A percentile compares a stretch with the other conserved stretches of the same genome.
Conservation (phyloP, 1,140 invertebrate species). For the Belonocnema kinseyi region DNA sequence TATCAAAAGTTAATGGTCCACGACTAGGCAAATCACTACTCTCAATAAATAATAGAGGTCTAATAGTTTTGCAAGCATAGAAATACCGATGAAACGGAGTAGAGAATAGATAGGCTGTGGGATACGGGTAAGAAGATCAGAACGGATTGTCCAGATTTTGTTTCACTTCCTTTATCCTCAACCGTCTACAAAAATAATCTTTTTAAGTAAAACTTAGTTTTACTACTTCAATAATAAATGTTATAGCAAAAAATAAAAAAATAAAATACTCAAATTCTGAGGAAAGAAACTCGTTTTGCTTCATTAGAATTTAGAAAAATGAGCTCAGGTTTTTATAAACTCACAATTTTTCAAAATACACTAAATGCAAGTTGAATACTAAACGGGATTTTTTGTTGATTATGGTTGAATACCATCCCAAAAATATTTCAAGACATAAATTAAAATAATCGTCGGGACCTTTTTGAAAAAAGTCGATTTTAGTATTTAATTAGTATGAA, state of each 20-base stretch:
- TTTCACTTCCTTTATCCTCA: slow-evolving; percentile 61
- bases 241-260: neutral
- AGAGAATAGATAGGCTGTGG: slow-evolving; percentile 63
- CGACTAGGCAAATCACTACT: slow-evolving; percentile 36
- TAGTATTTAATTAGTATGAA: no score
- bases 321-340: neutral
- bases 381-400: no score
- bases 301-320: no score
- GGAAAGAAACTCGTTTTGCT: no score
- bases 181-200: slow-evolving; percentile 61
- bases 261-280: neutral
- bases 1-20: slow-evolving; percentile 40
- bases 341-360: neutral
- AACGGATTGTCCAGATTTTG: slow-evolving; percentile 57
- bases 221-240: slow-evolving; percentile 17
- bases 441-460: no score
- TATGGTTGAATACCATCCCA: no score
- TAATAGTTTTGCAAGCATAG: slow-evolving; percentile 42
- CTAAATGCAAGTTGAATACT: no score
- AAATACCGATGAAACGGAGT: slow-evolving; percentile 60
- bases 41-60: slow-evolving; percentile 33
- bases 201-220: slow-evolving; percentile 46
- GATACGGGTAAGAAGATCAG: slow-evolving; percentile 64
- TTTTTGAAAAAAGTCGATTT: no score
- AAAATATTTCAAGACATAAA: no score